Conservation (phyloP, 2,113 vertebrate genomes). For the Oncorhynchus nerka region DNA sequence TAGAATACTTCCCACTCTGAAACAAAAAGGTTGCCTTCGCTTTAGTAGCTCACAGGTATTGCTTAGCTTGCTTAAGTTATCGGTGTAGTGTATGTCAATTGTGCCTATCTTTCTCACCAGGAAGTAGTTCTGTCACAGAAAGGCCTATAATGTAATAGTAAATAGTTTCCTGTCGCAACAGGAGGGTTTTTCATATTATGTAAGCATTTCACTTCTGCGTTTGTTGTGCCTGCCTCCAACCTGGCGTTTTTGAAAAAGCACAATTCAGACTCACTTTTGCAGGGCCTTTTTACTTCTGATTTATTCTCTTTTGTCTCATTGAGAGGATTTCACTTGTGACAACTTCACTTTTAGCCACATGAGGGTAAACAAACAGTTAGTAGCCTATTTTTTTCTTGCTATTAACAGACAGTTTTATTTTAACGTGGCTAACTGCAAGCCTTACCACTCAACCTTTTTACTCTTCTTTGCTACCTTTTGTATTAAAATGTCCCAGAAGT, state of each 20-base stretch:
- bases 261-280: no score
- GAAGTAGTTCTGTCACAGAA: background rate
- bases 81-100: background rate
- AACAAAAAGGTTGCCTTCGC: slow-evolving; percentile 13
- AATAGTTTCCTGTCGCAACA: background rate
- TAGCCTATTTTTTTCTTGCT: background rate
- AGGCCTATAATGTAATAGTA: background rate
- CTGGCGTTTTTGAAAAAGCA: background rate
- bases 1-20: background rate
- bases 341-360: background rate
- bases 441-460: background rate
- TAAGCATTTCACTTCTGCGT: slow-evolving; percentile 25
- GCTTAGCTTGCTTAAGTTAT: background rate
- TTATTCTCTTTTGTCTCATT: background rate
- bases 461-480: slow-evolving; percentile 26
- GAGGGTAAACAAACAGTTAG: background rate
- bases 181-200: background rate
- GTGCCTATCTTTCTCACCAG: background rate
- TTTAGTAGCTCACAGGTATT: background rate
- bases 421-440: background rate
- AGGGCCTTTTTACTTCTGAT: background rate
- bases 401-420: background rate
- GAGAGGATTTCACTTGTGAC: background rate
- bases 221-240: background rate
- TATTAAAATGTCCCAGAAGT: slow-evolving; percentile 28